These are phyloP conservation scores for Anguilla rostrata DNA, from an alignment of 2,113 vertebrate species.

Conservation along the genomic window DNA sequence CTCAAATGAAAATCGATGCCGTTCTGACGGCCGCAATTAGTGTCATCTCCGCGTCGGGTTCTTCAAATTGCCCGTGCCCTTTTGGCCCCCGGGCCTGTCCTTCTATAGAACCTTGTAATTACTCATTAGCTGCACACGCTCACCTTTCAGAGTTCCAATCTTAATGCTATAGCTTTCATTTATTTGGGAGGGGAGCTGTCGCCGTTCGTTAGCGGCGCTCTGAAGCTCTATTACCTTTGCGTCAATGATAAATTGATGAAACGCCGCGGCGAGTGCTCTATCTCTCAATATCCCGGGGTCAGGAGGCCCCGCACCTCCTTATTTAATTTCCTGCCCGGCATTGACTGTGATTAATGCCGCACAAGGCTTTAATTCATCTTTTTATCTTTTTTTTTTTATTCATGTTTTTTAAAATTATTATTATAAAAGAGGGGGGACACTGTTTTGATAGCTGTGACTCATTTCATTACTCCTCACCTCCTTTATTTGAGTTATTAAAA, in stretches of 20 bases:
- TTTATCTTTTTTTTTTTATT: slow-evolving; percentile 19
- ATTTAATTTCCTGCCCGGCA: slow-evolving; percentile 48
- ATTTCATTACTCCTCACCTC: not conserved
- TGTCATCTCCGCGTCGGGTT: slow-evolving; percentile 66
- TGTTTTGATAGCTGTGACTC: slow-evolving; percentile 2
- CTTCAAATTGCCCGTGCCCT: slow-evolving; percentile 62
- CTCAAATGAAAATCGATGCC: slow-evolving; percentile 67
- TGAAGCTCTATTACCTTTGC: slow-evolving; percentile 48
- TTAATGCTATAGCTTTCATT: slow-evolving; percentile 43
- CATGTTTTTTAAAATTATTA: not conserved
- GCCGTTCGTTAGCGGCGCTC: slow-evolving; percentile 37
- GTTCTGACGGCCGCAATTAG: slow-evolving; percentile 62
- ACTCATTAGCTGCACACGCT: slow-evolving; percentile 56
- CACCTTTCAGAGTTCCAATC: slow-evolving; percentile 45
- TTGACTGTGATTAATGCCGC: slow-evolving; percentile 45
- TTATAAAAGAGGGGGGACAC: not conserved
- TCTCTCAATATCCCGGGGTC: slow-evolving; percentile 41
- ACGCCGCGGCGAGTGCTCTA: slow-evolving; percentile 29
- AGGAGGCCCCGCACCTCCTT: slow-evolving; percentile 33
- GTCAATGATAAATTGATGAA: slow-evolving; percentile 55
- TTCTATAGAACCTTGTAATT: slow-evolving; percentile 57
- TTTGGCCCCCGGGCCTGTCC: slow-evolving; percentile 51
- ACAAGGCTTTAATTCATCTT: slow-evolving; percentile 32
- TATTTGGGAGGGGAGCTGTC: slow-evolving; percentile 42
- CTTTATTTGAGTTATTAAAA: not conserved